These are phyloP conservation scores for Abscondita cerata DNA, from an alignment of 2,888 invertebrate genomes.

Conservation along the genomic window DNA sequence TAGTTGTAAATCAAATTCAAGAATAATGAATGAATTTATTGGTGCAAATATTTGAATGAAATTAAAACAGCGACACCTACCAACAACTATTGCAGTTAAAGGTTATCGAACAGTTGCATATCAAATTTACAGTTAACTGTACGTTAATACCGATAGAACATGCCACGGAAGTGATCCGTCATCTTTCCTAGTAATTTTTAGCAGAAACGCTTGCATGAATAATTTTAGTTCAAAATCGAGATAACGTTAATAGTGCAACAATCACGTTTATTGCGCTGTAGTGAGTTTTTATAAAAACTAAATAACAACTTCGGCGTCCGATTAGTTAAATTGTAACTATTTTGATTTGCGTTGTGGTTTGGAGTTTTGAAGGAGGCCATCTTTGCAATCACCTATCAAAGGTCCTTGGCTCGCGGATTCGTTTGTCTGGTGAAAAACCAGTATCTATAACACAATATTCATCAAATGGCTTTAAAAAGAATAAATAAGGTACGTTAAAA, in stretches of 20 bases:
- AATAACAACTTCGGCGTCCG: conserved; percentile 33
- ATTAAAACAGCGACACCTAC: no score
- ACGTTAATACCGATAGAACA: conserved; percentile 20
- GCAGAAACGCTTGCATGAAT: conserved; percentile 33
- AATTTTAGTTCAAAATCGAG: conserved; percentile 22
- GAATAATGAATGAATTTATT: no score
- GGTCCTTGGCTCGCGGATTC: conserved; percentile 84
- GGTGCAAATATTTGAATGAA: no score
- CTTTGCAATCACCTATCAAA: conserved; percentile 86
- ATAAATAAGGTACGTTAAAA: conserved; percentile 88
- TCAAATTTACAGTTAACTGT: conserved; percentile 8
- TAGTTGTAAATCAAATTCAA: no score
- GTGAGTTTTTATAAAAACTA: conserved; percentile 37
- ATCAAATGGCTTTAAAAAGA: conserved; percentile 95
- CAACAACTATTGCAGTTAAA: no score
- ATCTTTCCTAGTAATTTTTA: conserved; percentile 53
- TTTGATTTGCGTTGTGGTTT: conserved; percentile 75
- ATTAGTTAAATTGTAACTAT: conserved; percentile 42
- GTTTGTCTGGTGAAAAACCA: conserved; percentile 80
- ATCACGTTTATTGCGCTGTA: conserved; percentile 18
- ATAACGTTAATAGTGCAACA: conserved; percentile 14
- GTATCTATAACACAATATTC: conserved; percentile 72
- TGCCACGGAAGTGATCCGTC: conserved; percentile 59
- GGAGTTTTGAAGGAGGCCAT: conserved; percentile 84
- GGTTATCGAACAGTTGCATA: no score